A percentile compares a stretch with the other conserved stretches of the same genome.
Conservation (phyloP, 92 coral and sea anemone genomes). For the Muricea muricata region DNA sequence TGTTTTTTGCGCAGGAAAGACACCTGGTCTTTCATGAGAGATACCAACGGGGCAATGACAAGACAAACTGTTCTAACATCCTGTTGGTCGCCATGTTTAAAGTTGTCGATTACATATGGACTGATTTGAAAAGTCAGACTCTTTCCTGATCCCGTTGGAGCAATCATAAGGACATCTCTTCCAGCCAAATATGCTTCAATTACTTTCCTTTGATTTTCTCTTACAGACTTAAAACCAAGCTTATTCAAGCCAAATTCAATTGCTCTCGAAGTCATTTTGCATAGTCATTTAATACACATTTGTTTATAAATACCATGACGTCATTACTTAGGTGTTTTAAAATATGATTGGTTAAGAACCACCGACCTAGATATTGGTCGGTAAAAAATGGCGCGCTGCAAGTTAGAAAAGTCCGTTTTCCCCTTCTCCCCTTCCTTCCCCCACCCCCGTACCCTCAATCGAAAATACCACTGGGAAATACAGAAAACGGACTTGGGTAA, state of each 20-base stretch:
- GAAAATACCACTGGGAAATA: no score
- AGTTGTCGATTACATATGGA: background rate
- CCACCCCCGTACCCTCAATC: no score
- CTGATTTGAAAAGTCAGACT: slow-evolving; percentile 43
- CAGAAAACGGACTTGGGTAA: no score
- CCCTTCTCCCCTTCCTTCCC: slow-evolving; percentile 1
- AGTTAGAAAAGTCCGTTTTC: background rate
- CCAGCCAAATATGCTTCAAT: slow-evolving; percentile 47
- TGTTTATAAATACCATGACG: background rate
- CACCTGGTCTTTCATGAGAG: slow-evolving; percentile 53
- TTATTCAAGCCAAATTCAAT: slow-evolving; percentile 39
- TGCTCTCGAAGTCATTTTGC: background rate
- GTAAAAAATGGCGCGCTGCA: slow-evolving; percentile 57
- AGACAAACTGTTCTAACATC: slow-evolving; percentile 30
- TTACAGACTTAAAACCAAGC: slow-evolving; percentile 43
- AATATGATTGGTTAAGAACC: slow-evolving; percentile 25
- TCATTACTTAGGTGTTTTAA: background rate
- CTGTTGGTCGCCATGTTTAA: background rate
- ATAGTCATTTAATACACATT: background rate
- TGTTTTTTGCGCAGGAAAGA: slow-evolving; percentile 26
- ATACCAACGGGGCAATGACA: slow-evolving; percentile 34
- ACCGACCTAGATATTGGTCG: slow-evolving; percentile 46
- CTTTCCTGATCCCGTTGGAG: slow-evolving; percentile 56
- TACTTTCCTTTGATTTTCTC: slow-evolving; percentile 46
- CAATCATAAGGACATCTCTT: slow-evolving; percentile 52